Conservation (phyloP, 2,888 invertebrate species). For the Drosophila siamana region DNA sequence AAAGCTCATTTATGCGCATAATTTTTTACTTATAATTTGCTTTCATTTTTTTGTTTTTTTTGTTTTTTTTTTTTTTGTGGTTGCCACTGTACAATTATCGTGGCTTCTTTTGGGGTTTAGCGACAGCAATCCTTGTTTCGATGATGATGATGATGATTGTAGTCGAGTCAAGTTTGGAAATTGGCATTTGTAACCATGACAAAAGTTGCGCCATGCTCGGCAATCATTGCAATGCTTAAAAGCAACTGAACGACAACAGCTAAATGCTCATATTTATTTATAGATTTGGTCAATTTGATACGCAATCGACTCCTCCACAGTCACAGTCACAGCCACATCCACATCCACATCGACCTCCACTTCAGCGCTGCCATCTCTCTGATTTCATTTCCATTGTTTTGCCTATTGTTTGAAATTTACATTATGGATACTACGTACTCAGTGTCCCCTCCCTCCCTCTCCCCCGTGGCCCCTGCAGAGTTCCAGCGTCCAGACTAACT, state of each 20-base stretch:
- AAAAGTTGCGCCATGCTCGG: conserved; percentile 61
- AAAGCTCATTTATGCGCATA: conserved; percentile 76
- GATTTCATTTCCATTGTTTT: conserved; percentile 17
- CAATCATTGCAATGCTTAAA: conserved; percentile 43
- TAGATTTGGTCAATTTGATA: conserved; percentile 44
- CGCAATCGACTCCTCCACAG: conserved; percentile 3
- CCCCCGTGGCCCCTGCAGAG: no score
- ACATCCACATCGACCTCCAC: not conserved
- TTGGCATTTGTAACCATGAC: conserved; percentile 62
- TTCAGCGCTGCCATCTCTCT: not conserved
- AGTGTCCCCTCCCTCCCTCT: not conserved
- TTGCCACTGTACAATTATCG: conserved; percentile 1
- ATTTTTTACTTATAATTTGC: conserved; percentile 67
- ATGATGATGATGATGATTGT: conserved; percentile 51
- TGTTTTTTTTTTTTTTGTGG: not conserved
- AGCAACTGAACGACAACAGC: conserved; percentile 35
- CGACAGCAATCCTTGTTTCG: conserved; percentile 19
- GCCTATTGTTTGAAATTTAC: conserved; percentile 28
- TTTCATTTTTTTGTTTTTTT: conserved; percentile 48
- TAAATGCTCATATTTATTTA: conserved; percentile 58
- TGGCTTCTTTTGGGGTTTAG: conserved; percentile 11
- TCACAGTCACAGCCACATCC: not conserved
- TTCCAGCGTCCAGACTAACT: no score
- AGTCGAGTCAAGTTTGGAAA: conserved; percentile 46
- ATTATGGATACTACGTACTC: conserved; percentile 8